Conservation (phyloP, 1,140 invertebrate genomes). For the Eulimnadia texana region DNA sequence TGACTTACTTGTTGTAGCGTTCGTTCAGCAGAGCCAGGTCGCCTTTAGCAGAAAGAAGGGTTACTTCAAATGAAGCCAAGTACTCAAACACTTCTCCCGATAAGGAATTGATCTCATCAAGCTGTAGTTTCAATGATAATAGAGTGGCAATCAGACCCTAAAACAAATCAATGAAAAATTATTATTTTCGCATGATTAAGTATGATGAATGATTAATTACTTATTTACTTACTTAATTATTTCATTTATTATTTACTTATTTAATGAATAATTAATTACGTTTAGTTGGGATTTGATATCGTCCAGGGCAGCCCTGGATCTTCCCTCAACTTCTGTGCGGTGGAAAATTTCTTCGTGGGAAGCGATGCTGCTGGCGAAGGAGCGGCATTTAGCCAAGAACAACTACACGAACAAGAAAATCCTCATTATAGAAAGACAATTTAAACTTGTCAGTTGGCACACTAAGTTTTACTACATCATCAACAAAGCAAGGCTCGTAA, state of each 20-base stretch:
- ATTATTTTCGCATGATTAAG: no score
- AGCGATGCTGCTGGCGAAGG: slow-evolving; percentile 42
- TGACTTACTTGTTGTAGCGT: slow-evolving; percentile 28
- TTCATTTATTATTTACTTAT: no score
- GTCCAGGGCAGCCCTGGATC: slow-evolving; percentile 51
- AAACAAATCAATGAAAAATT: slow-evolving; percentile 18
- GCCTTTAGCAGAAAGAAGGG: slow-evolving; percentile 37
- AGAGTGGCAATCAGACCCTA: slow-evolving; percentile 46
- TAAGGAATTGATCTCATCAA: slow-evolving; percentile 37
- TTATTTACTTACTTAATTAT: no score
- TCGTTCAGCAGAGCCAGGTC: slow-evolving; percentile 40
- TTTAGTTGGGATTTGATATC: slow-evolving; percentile 37
- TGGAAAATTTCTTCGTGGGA: slow-evolving; percentile 51
- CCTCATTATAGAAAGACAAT: background rate
- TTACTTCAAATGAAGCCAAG: slow-evolving; percentile 40
- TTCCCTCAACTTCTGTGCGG: slow-evolving; percentile 53
- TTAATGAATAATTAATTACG: no score
- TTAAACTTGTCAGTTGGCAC: no score
- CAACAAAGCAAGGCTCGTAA: no score
- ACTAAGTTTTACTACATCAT: no score
- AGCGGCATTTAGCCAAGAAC: slow-evolving; percentile 37
- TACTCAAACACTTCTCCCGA: slow-evolving; percentile 43
- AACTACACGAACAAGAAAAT: slow-evolving; percentile 5
- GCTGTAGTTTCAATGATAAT: slow-evolving; percentile 34
- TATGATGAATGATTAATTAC: no score